A percentile compares a stretch with the other conserved stretches of the same genome.
Conservation (phyloP, 1,140 invertebrate genomes). For the Drosophila seguyi region DNA sequence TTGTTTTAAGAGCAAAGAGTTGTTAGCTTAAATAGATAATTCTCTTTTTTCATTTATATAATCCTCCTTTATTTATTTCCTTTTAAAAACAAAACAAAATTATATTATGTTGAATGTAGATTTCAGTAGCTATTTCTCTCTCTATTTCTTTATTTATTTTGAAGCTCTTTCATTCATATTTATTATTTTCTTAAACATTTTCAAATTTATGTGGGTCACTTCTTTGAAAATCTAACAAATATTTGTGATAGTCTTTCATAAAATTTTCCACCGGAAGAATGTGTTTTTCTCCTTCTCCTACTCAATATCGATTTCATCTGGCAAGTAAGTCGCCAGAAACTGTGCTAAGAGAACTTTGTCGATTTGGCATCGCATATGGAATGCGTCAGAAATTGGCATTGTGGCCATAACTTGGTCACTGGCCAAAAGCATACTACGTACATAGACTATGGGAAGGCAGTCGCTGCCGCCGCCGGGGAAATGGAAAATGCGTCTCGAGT, state of each 20-base stretch:
- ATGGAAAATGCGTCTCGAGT: constrained; percentile 16
- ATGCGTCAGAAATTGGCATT: constrained; percentile 26
- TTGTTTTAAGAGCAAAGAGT: not conserved
- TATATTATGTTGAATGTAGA: too few species aligned
- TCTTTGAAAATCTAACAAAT: not conserved
- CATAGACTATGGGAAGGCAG: not conserved
- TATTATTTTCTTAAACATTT: not conserved
- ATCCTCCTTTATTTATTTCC: not conserved
- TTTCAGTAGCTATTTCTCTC: too few species aligned
- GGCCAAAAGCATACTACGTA: constrained; percentile 21
- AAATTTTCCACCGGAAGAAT: constrained; percentile 3
- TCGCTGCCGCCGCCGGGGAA: not conserved
- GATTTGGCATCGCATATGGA: constrained; percentile 17
- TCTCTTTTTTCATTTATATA: not conserved
- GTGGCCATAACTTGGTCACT: constrained; percentile 38
- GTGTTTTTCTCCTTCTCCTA: not conserved
- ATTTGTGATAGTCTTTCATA: not conserved
- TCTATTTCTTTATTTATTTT: too few species aligned
- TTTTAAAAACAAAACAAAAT: not conserved
- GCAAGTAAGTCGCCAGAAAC: constrained; percentile 7
- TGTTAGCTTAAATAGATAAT: not conserved
- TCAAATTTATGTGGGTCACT: constrained; percentile 5
- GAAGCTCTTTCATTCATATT: not conserved
- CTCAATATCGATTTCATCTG: constrained; percentile 39
- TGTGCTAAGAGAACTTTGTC: constrained; percentile 34